Evolutionary conservation across 2,888 invertebrate species (phyloP), one percentile per base, ranked within the genome.

Genomic region (Aricia artaxerxes): DNA sequence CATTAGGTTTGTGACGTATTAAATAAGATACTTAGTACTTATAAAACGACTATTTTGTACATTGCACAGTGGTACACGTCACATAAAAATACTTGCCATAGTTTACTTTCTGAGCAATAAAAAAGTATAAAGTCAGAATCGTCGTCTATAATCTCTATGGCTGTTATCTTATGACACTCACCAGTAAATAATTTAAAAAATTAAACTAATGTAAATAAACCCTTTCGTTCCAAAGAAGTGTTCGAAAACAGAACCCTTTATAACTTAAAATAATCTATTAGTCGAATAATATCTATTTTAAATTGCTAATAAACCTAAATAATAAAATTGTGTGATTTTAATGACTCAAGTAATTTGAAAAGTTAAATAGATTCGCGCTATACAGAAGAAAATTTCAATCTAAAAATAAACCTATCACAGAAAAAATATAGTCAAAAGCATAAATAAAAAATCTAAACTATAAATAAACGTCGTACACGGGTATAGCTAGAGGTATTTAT

Each of bases 341-440:
- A 5, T 35, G 64, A 64, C 61, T 24, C 64, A 6, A 64, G 31
- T 64, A 24, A 64, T 31, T 31, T 31, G 31, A 69, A 69, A 69
- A 69, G 4, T 13, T 35, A 69, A 69, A 35, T 13, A 35, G 69
- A 35, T 35, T 69, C 31, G 11, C 69, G 1, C 35, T 69, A 11
- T 69, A 69, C 35, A 69, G 35, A 69, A 69, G 2, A 5, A 69
- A 13, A 16, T 11, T 69, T 69, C 16, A 13, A 35, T 16, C 35
- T 35, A 13, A 24, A 35, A 35, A 69, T 35, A 69, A 35, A 38
- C 69, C 69, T 69, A 69, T 69, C 69, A 69, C 69, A 69, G 69
- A 69, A 69, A 35, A 11, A 69, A 69, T 69, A 69, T 35, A 69
- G 64, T 69, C 64, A 69, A 69, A 69, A 11, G 64, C 2, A 69